These are phyloP conservation scores for Heliconius himera DNA, from an alignment of 1,140 invertebrate species.

Conservation along the genomic window DNA sequence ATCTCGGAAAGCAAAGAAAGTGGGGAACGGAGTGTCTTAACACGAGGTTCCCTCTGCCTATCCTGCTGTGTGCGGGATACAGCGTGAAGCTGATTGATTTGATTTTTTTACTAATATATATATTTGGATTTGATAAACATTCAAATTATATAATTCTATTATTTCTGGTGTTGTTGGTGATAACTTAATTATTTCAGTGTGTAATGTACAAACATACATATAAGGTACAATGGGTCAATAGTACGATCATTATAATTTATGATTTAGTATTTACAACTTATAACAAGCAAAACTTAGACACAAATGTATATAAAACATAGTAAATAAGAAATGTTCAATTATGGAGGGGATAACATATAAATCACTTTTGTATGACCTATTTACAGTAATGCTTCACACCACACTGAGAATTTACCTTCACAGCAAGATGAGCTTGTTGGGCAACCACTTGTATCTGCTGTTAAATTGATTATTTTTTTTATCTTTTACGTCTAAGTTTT, in stretches of 20 bases:
- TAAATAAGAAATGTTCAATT: neutral
- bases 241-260: neutral
- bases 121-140: too few relatives aligned
- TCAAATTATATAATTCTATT: too few relatives aligned
- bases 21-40: too few relatives aligned
- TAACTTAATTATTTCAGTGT: too few relatives aligned
- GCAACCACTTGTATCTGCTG: constrained; percentile 41
- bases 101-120: too few relatives aligned
- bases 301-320: neutral
- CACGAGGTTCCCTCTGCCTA: too few relatives aligned
- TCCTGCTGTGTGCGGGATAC: too few relatives aligned
- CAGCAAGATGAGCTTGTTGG: constrained; percentile 22
- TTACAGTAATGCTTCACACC: constrained; percentile 22
- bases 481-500: neutral
- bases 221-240: neutral
- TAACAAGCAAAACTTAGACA: neutral
- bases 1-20: too few relatives aligned
- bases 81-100: too few relatives aligned
- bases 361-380: neutral
- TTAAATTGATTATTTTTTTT: constrained; percentile 33
- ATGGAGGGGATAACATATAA: neutral
- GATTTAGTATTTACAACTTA: neutral
- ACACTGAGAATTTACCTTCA: constrained; percentile 30
- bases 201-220: neutral
- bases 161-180: too few relatives aligned